A percentile compares a stretch with the other conserved stretches of the same genome.
Evolutionary conservation across 92 coral and sea anemone genomes (phyloP).

Genomic region (Nematostella vectensis): DNA sequence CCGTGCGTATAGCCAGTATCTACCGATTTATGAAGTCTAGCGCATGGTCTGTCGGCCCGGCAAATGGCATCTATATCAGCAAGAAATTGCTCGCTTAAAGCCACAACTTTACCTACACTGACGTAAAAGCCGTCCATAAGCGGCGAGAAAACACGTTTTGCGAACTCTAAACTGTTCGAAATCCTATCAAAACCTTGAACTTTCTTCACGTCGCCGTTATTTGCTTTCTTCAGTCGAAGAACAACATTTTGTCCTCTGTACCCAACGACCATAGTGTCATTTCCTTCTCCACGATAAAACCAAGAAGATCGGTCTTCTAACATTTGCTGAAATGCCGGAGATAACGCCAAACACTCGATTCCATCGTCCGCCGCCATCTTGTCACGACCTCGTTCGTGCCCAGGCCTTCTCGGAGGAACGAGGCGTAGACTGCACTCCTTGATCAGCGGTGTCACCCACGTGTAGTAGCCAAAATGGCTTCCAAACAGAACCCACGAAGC

Average conservation of each 20-base stretch:
- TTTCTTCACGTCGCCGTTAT: background rate
- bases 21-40: constrained; percentile 61
- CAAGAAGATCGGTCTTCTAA: constrained; percentile 28
- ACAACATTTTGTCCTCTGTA: constrained; percentile 35
- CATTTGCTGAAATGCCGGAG: background rate
- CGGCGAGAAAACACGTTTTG: constrained; percentile 43
- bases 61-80: constrained; percentile 41
- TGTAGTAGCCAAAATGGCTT: constrained; percentile 89
- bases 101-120: constrained; percentile 44
- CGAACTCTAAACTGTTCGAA: constrained; percentile 33
- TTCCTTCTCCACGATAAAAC: constrained; percentile 94
- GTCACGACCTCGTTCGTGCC: too few relatives aligned
- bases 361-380: constrained; percentile 5
- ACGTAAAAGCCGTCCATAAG: constrained; percentile 65
- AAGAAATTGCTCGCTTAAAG: constrained; percentile 52
- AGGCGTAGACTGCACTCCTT: background rate
- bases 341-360: constrained; percentile 1
- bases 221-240: constrained; percentile 64
- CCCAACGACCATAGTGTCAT: constrained; percentile 72
- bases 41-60: constrained; percentile 50
- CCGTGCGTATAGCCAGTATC: constrained; percentile 43
- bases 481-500: constrained; percentile 43
- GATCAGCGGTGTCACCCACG: constrained; percentile 33
- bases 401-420: background rate
- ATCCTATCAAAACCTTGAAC: background rate